Evolutionary conservation across 2,797 vertebrate species (phyloP), one percentile per base, ranked within the genome.

Genomic region (Bryconaethiops microstoma): DNA sequence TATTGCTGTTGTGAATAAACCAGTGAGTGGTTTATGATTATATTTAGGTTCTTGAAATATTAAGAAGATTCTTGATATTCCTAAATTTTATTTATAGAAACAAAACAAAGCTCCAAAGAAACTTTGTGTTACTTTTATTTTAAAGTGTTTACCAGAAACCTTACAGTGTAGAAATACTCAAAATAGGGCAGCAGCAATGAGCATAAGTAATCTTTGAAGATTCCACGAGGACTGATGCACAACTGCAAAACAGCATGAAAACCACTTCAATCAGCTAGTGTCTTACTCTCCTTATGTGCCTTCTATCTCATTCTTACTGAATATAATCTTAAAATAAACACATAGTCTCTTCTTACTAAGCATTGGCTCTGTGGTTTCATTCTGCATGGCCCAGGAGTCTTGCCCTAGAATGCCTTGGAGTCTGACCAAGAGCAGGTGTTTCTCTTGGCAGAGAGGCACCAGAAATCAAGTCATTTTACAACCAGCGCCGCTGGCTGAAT

Each of bases 341-440:
- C 1, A 40, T 74, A 19, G 39, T 74, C 39, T 59, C 55, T 6
- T 74, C 35, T 74, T 74, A 74, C 72, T 23, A 42, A 59, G 72
- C 55, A 21, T 45, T 60, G 55, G 55, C 55, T 45, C 39, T 40
- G 72, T 60, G 72, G 55, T 74, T 74, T 39, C 21, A 64, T 71
- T 75, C 74, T 79, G 76, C 77, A 77, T 39, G 74, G n/a, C 85
- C 86, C 81, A 42, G 65, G 78, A 83, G 85, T 70, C 82, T 90
- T 74, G 80, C 89, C 87, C 82, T 79, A 87, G 76, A 84, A 89
- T 84, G 72, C 57, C 82, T 89, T 81, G 86, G 85, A 86, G 83
- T 78, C 54, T 62, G 77, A 81, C 81, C 80, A 78, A 80, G 23
- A 86, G 77, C 86, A 85, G 84, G 82, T 87, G 84, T 88, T 89